Evolutionary conservation across 1,140 invertebrate species (phyloP), one percentile per base, ranked within the genome.

Genomic region (Meteorus sp.): DNA sequence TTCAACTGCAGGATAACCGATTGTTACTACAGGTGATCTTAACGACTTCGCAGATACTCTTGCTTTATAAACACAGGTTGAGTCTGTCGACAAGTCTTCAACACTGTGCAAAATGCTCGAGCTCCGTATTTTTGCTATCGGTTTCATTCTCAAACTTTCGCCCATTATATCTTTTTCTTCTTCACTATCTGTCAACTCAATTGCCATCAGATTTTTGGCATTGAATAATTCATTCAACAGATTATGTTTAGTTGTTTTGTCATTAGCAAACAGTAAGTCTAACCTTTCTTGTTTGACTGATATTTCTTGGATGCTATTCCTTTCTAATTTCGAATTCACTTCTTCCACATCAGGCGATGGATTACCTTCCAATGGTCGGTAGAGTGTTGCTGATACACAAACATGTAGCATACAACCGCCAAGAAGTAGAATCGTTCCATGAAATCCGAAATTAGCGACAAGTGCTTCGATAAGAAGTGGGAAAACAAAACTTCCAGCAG

Each of bases 361-460:
- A 64, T 85, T 84, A 59, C 85, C 82, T 51, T 83, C 82, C 2
- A 87, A 60, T 0, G 86, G 85, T 7, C 88, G 81, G 66, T 89
- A 91, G 0, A 92, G 75, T 0, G 86, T 85, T 0, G 88, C 89
- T 4, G 87, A 86, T 1, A 88, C 84, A 48, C 89, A 88, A 2
- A 90, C 87, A 67, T 92, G 88, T 1, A 92, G 76, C 85, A 90
- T 89, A n/a, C 89, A 87, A 7, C 85, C 88, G 5, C 89, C 89
- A 15, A 92, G 71, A 2, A 93, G 75, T 0, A 93, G 75, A 4
- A 92, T 82, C 1, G 88, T 88, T 2, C 88, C 88, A 63, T 88
- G 85, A 39, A 89, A 84, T 15, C 88, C 88, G 57, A 88, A 90
- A 53, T 78, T 80, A 13, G 84, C 82, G 0, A 85, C 84, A 3